phyloP scores from a whole-genome alignment of 1,140 invertebrate genomes.

The Macrostomum lignano region DNA sequence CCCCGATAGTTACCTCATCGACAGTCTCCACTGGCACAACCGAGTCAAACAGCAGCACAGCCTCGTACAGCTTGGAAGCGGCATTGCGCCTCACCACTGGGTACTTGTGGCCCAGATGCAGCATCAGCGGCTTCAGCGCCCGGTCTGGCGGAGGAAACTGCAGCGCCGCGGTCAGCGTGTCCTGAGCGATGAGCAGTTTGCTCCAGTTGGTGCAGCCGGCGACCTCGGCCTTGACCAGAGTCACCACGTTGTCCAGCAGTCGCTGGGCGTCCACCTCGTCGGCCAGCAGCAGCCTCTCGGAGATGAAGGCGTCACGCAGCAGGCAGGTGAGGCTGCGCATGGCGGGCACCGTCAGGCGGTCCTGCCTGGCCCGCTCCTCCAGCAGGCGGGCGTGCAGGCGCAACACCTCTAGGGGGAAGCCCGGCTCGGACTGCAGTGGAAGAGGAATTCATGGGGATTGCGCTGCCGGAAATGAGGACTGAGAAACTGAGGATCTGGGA shows the following conservation, averaged over 20 bases:
- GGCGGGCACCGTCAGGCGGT: conserved; percentile 18
- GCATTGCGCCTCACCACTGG: too few species aligned
- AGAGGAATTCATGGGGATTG: too few species aligned
- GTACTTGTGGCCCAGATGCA: too few species aligned
- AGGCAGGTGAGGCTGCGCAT: conserved; percentile 11
- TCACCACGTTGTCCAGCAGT: conserved; percentile 15
- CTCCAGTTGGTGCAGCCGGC: conserved; percentile 25
- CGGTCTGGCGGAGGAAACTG: conserved; percentile 12
- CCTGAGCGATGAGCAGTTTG: conserved; percentile 15
- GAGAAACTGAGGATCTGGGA: too few species aligned
- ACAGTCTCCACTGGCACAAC: too few species aligned
- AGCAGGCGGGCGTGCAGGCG: conserved; percentile 17
- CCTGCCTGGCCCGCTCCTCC: conserved; percentile 14
- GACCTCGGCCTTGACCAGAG: conserved; percentile 22
- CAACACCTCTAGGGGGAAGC: conserved; percentile 21
- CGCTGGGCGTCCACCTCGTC: conserved; percentile 13
- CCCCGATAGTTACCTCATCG: too few species aligned
- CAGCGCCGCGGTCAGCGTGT: conserved; percentile 18
- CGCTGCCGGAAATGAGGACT: too few species aligned
- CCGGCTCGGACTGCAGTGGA: conserved; percentile 21
- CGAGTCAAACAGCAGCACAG: too few species aligned
- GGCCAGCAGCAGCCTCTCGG: conserved; percentile 16
- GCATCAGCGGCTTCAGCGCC: too few species aligned
- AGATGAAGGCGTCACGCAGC: not conserved
- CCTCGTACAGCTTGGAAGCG: too few species aligned